Conservation (phyloP, 2,888 invertebrate species). For the Agrotis ipsilon region DNA sequence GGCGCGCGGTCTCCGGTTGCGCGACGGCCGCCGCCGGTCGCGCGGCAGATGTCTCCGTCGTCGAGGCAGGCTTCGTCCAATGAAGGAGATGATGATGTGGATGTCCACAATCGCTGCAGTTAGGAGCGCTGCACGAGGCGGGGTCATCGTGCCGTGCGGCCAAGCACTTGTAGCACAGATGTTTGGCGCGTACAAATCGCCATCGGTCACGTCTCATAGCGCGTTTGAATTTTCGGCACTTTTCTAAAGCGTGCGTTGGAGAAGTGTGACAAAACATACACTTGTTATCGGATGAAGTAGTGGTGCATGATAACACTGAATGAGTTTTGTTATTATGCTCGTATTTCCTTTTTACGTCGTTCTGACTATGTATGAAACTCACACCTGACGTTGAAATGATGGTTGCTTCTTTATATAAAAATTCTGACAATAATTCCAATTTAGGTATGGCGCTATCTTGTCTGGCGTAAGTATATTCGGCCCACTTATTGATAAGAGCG, state of each 20-base stretch:
- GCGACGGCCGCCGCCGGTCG: neutral
- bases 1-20: neutral
- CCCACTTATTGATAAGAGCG: neutral
- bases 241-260: neutral
- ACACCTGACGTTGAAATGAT: neutral
- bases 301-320: too few species aligned
- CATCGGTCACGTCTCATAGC: conserved; percentile 8
- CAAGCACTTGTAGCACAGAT: conserved; percentile 5
- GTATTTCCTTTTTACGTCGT: neutral
- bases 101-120: neutral
- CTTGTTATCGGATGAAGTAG: neutral
- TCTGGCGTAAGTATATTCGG: neutral
- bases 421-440: too few species aligned
- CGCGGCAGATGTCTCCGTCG: neutral
- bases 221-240: neutral
- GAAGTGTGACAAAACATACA: neutral
- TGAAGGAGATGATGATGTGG: neutral
- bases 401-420: neutral
- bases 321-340: neutral
- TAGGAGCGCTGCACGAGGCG: neutral
- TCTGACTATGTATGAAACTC: neutral
- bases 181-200: neutral
- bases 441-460: neutral
- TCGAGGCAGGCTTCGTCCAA: neutral
- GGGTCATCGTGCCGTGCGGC: neutral